Base-by-base conservation (phyloP, 2,888 invertebrate species). In the Baccha elongata region DNA sequence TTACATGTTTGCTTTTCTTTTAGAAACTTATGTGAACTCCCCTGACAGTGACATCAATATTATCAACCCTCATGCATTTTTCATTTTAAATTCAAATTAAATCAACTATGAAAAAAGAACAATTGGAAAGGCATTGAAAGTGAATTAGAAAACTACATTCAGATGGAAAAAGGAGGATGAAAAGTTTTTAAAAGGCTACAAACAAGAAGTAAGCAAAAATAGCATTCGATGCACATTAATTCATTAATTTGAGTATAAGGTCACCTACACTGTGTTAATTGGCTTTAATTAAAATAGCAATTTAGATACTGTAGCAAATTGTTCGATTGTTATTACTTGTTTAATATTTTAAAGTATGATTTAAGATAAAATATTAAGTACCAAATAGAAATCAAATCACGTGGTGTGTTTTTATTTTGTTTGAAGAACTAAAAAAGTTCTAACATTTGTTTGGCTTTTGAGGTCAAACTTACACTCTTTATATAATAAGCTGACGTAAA, bases 281-380 rank as follows among this genome's bases (percentile, higher is more conserved):
- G 64, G 26, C 35, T 48, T 71, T 69, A 76, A 69, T 76, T 69
- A 69, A 58, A 69, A 67, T 37, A 55, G 73, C 52, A 64, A 65
- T 78, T n/a, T 72, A 50, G 10, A 65, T 15, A 65, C 17, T 52
- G 44, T n/a, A n/a, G n/a, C 71, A 65, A 71, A 58, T 72, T 23
- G 35, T 60, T 72, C 58, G 32, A 44, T 50, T 35, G 48, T 26
- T 26, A 13, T 37, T 6, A 13, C 11, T 32, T 17, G 6, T 17
- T 21, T 11, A 29, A 15, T 6, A 4, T 32, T 32, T 7, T 32
- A n/a, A n/a, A n/a, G n/a, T n/a, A n/a, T n/a, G n/a, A n/a, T n/a
- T n/a, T n/a, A n/a, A n/a, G n/a, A n/a, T n/a, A n/a, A n/a, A n/a
- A n/a, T n/a, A n/a, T n/a, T n/a, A n/a, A n/a, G n/a, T n/a, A n/a